Percentiles rank a stretch among this genome's conserved stretches.
Evolutionary conservation across 1,140 invertebrate genomes (phyloP).

Genomic region (Hestina assimilis): DNA sequence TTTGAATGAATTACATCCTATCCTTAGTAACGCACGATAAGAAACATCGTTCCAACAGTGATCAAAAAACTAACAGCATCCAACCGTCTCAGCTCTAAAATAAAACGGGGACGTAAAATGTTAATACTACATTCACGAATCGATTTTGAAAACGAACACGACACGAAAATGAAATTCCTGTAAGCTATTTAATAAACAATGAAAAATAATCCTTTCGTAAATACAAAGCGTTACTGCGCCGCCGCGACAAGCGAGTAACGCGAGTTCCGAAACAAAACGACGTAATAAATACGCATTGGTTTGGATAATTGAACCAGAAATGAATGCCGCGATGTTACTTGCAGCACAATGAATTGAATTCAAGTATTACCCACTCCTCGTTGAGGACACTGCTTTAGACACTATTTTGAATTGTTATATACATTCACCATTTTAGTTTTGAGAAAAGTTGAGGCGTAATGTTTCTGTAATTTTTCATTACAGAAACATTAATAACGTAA

Average conservation of each 20-base stretch:
- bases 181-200: background rate
- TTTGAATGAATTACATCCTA: too few species aligned
- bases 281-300: constrained; percentile 9
- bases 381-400: background rate
- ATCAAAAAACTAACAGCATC: too few species aligned
- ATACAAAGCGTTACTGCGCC: background rate
- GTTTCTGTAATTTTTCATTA: background rate
- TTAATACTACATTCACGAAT: too few species aligned
- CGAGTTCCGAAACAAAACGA: background rate
- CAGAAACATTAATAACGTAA: too few species aligned
- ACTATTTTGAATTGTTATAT: background rate
- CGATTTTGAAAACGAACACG: too few species aligned
- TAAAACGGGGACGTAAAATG: too few species aligned
- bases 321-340: constrained; percentile 13
- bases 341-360: constrained; percentile 18
- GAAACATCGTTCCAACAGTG: too few species aligned
- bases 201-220: background rate
- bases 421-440: background rate
- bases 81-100: too few species aligned
- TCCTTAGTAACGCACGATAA: too few species aligned
- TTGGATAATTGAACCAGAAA: constrained; percentile 16
- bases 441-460: background rate
- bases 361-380: background rate
- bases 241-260: background rate
- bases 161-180: too few species aligned